Evolutionary conservation across 35 echinoderm and acorn worm species (phyloP).

Genomic region (Chiridota heheva): DNA sequence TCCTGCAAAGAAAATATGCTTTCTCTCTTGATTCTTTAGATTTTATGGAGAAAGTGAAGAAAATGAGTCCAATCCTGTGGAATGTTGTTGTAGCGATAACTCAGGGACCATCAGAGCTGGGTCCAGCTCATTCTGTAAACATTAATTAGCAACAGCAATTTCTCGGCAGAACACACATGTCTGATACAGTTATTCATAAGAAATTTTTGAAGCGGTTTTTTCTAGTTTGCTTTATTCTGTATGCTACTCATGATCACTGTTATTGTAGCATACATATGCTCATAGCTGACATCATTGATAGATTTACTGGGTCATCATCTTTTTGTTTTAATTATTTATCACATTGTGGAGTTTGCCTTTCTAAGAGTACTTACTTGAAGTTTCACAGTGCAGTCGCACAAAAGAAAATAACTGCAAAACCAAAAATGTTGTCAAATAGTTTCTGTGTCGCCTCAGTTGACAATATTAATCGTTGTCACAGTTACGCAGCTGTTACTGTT

Average conservation of each 20-base stretch:
- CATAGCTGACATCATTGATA: slow-evolving; percentile 48
- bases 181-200: not conserved
- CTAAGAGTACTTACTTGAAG: slow-evolving; percentile 23
- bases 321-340: slow-evolving; percentile 12
- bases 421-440: not conserved
- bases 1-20: not conserved
- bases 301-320: slow-evolving; percentile 30
- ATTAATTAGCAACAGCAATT: not conserved
- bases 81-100: slow-evolving; percentile 22
- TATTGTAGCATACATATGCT: slow-evolving; percentile 16
- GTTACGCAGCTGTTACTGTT: slow-evolving; percentile 32
- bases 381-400: slow-evolving; percentile 20
- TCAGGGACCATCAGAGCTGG: not conserved
- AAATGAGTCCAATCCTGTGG: slow-evolving; percentile 1
- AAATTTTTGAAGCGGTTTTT: slow-evolving; percentile 25
- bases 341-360: slow-evolving; percentile 22
- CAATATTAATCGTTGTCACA: slow-evolving; percentile 29
- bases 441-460: slow-evolving; percentile 46
- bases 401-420: slow-evolving; percentile 21
- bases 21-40: slow-evolving; percentile 5
- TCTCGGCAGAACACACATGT: not conserved
- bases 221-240: slow-evolving; percentile 28
- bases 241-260: slow-evolving; percentile 13
- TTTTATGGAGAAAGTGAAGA: not conserved
- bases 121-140: not conserved